These are phyloP conservation scores for Lanistes nyassanus DNA, from an alignment of 1,140 invertebrate genomes.

Conservation along the genomic window DNA sequence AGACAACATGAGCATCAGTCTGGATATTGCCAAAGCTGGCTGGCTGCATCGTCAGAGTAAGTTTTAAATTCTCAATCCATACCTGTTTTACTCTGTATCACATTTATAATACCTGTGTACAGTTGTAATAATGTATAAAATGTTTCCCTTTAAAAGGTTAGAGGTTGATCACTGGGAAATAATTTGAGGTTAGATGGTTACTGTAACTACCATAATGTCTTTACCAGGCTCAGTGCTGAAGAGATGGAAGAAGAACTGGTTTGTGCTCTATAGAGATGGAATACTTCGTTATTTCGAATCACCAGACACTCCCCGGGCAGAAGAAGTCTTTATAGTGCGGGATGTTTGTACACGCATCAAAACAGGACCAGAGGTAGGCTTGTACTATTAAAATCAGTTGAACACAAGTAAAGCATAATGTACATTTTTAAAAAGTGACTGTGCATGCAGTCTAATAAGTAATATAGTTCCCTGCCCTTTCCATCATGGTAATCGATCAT, in stretches of 20 bases:
- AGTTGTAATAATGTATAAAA: background rate
- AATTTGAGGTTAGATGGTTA: background rate
- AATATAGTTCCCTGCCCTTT: too few species aligned
- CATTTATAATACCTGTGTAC: background rate
- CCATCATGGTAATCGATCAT: too few species aligned
- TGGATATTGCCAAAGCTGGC: conserved; percentile 52
- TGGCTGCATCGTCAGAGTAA: conserved; percentile 51
- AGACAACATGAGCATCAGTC: conserved; percentile 16
- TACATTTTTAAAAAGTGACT: too few species aligned
- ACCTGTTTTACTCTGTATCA: background rate
- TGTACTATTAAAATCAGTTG: too few species aligned
- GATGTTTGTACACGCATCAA: conserved; percentile 48
- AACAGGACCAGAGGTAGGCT: conserved; percentile 47
- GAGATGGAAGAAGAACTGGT: conserved; percentile 63
- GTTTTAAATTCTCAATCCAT: background rate
- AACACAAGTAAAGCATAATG: too few species aligned
- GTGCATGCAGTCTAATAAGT: too few species aligned
- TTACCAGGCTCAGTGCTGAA: conserved; percentile 43
- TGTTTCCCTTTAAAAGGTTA: background rate
- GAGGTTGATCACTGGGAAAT: background rate
- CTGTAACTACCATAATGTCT: background rate
- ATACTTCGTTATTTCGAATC: conserved; percentile 61
- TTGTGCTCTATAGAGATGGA: conserved; percentile 60
- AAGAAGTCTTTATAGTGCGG: conserved; percentile 54
- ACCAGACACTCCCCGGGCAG: conserved; percentile 52